phyloP scores from a whole-genome alignment of 1,140 invertebrate genomes.

The Euglossa dilemma region DNA sequence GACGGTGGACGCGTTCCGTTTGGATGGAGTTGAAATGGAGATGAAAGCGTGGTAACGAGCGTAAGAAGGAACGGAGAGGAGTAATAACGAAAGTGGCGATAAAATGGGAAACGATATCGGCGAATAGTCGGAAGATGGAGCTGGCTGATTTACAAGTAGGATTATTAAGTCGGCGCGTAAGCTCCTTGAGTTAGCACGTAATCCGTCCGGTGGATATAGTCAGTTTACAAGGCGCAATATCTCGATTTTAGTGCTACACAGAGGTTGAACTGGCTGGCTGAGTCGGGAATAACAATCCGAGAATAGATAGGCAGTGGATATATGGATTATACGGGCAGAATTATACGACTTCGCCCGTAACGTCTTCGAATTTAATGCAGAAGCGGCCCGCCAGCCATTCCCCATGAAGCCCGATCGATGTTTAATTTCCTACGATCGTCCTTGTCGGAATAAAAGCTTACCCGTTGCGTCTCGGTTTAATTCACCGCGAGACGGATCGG shows the following conservation, averaged over 20 bases:
- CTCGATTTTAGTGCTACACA: conserved; percentile 56
- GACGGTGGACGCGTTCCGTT: background rate
- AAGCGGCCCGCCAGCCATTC: conserved; percentile 31
- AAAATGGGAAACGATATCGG: conserved; percentile 40
- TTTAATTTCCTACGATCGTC: conserved; percentile 57
- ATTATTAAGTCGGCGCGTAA: conserved; percentile 65
- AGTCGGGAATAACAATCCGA: conserved; percentile 62
- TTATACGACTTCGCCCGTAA: conserved; percentile 60
- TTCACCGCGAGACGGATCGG: background rate
- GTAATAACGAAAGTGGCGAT: conserved; percentile 21
- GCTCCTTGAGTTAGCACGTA: conserved; percentile 61
- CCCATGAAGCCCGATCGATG: conserved; percentile 50
- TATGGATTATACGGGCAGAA: conserved; percentile 65
- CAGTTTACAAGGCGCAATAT: conserved; percentile 68
- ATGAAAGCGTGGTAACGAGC: background rate
- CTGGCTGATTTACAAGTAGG: conserved; percentile 57
- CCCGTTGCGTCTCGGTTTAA: conserved; percentile 9
- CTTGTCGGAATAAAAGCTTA: conserved; percentile 40
- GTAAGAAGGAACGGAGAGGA: background rate
- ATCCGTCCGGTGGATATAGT: conserved; percentile 57
- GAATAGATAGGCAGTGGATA: conserved; percentile 64
- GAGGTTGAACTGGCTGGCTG: conserved; percentile 22
- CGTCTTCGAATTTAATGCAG: conserved; percentile 60
- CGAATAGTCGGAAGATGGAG: background rate
- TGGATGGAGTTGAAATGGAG: background rate